These are phyloP conservation scores for Lymantria monacha DNA, from an alignment of 2,888 invertebrate genomes.

Conservation along the genomic window DNA sequence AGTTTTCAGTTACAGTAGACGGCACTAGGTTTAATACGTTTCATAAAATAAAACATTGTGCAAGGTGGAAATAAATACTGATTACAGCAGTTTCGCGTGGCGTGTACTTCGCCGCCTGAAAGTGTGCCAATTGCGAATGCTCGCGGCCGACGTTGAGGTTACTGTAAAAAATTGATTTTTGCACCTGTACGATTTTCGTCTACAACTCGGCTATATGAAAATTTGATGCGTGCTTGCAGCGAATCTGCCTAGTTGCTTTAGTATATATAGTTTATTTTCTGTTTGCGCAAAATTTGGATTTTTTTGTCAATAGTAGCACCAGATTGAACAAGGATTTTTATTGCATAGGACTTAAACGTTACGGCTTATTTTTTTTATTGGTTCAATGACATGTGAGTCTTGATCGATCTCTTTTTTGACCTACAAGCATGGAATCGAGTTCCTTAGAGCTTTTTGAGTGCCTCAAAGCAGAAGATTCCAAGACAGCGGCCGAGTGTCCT, in stretches of 20 bases:
- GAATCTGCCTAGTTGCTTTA: not conserved
- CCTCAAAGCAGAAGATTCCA: too few relatives aligned
- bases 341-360: too few relatives aligned
- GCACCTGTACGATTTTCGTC: not conserved
- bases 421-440: too few relatives aligned
- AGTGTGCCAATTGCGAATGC: conserved; percentile 56
- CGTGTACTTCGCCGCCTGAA: conserved; percentile 47
- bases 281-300: too few relatives aligned
- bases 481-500: too few relatives aligned
- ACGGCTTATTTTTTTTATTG: too few relatives aligned
- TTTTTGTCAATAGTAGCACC: too few relatives aligned
- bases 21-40: conserved; percentile 16
- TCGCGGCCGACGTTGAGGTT: conserved; percentile 41
- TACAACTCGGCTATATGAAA: not conserved
- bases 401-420: too few relatives aligned
- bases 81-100: conserved; percentile 39
- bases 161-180: conserved; percentile 12
- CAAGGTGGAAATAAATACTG: conserved; percentile 32
- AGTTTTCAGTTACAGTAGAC: conserved; percentile 2
- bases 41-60: conserved; percentile 21
- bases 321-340: too few relatives aligned
- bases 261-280: too few relatives aligned
- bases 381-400: too few relatives aligned
- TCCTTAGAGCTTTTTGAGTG: too few relatives aligned
- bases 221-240: not conserved